Evolutionary conservation across 2,113 vertebrate genomes (phyloP).

Genomic region (Nanorana parkeri): DNA sequence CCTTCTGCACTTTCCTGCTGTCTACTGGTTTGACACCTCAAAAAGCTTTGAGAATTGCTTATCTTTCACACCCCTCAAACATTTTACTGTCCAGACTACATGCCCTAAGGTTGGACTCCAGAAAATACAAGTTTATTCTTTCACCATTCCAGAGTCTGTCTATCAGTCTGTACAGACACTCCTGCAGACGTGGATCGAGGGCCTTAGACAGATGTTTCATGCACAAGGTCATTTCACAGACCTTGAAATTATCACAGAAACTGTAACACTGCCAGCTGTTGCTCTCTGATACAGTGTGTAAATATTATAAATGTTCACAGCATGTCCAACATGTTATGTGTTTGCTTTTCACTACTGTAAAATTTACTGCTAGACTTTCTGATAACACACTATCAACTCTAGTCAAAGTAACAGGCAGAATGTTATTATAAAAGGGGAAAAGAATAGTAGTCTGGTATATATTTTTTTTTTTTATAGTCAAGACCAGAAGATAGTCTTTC

Average conservation of each 20-base stretch:
- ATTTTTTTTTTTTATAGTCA: no score
- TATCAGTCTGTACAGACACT: slow-evolving; percentile 62
- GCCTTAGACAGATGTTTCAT: slow-evolving; percentile 73
- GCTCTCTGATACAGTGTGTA: slow-evolving; percentile 72
- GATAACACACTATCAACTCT: no score
- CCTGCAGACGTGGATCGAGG: slow-evolving; percentile 74
- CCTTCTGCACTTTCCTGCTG: slow-evolving; percentile 85
- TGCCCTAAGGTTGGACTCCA: slow-evolving; percentile 69
- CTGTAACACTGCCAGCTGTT: slow-evolving; percentile 78
- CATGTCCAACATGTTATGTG: no score
- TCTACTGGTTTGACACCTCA: slow-evolving; percentile 79
- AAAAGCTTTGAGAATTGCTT: slow-evolving; percentile 82
- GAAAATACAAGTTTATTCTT: slow-evolving; percentile 81
- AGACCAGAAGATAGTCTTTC: no score
- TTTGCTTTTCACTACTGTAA: no score
- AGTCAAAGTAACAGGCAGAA: no score
- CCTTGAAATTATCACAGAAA: slow-evolving; percentile 75
- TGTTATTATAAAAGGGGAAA: no score
- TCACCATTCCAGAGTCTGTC: slow-evolving; percentile 85
- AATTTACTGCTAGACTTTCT: no score
- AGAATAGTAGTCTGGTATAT: no score
- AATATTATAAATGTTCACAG: no score
- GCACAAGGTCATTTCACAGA: slow-evolving; percentile 79
- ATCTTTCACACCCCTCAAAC: slow-evolving; percentile 79
- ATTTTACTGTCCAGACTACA: slow-evolving; percentile 73